Base-by-base conservation (phyloP, 2,113 vertebrate species). In the Silurus asotus region DNA sequence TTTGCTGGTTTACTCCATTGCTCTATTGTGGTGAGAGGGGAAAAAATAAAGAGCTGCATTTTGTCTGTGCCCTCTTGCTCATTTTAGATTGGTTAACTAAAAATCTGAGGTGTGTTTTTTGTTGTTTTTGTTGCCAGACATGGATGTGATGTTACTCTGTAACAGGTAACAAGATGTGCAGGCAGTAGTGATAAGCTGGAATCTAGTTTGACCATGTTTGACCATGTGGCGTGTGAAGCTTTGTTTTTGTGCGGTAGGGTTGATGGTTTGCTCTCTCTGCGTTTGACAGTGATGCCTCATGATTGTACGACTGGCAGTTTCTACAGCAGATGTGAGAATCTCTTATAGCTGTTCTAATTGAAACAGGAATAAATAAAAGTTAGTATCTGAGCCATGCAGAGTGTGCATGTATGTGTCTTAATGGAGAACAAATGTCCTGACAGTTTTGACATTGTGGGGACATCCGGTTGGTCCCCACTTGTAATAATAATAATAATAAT, bases 321-420 rank as follows among this genome's bases (percentile, higher is more conserved):
- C 48, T 70, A 88, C 89, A 91, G 90, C 92, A 93, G 89, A 84
- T 89, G 89, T 58, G n/a, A 88, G 77, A 88, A 85, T 89, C 91
- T 89, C 89, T 93, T 90, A 89, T 88, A 89, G 90, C 85, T 90
- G 67, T 86, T 80, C 90, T 94, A 94, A 94, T 93, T 94, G 90
- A 94, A 91, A 89, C 84, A 86, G 85, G 86, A 87, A 83, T 91
- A 90, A 89, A 90, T 67, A 83, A 88, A 82, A 90, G 82, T 89
- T 90, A 91, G 90, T 48, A 76, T 90, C 83, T 37, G 55, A 56
- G 76, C 45, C 70, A 28, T 83, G 53, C n/a, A n/a, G n/a, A n/a
- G 28, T 69, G 76, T 81, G 65, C 17, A 56, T 28, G 20, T 9
- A 19, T 85, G 37, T 67, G 37, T 67, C 55, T 79, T 79, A 17